Evolutionary conservation across 2,797 vertebrate genomes (phyloP).

Genomic region (Pristis pectinata): DNA sequence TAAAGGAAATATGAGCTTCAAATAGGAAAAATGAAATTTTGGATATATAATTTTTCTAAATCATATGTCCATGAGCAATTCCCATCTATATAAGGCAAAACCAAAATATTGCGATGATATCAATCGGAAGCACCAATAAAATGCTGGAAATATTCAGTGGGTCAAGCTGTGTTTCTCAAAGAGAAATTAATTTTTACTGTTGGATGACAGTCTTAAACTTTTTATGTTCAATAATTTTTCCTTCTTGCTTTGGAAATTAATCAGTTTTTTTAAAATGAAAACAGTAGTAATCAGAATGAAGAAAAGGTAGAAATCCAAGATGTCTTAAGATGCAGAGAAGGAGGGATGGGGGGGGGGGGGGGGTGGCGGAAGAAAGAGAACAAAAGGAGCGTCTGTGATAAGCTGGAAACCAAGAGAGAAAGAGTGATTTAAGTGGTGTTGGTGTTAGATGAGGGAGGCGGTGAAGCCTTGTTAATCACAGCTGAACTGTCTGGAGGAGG

Average conservation of each 20-base stretch:
- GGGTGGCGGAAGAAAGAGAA: too few relatives aligned
- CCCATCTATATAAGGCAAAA: not conserved
- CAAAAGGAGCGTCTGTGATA: too few relatives aligned
- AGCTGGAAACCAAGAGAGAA: too few relatives aligned
- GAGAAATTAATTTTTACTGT: not conserved
- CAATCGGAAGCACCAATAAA: not conserved
- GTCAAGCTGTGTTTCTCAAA: not conserved
- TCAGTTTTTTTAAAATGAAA: not conserved
- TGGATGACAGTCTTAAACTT: not conserved
- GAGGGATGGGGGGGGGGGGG: too few relatives aligned
- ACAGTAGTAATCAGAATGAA: too few relatives aligned
- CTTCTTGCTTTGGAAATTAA: not conserved
- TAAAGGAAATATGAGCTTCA: not conserved
- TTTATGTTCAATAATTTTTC: not conserved
- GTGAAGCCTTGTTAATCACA: too few relatives aligned
- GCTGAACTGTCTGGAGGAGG: too few relatives aligned
- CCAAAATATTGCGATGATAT: not conserved
- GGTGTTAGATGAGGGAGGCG: too few relatives aligned
- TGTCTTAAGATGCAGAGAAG: too few relatives aligned
- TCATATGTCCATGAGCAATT: not conserved
- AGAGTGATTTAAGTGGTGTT: too few relatives aligned
- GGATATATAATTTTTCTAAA: not conserved
- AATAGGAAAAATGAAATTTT: not conserved
- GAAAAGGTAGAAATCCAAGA: too few relatives aligned
- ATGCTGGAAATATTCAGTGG: not conserved